Percentiles rank a stretch among this genome's conserved stretches.
Conservation (phyloP, 2,888 invertebrate genomes). For the Uropetala carovei region DNA sequence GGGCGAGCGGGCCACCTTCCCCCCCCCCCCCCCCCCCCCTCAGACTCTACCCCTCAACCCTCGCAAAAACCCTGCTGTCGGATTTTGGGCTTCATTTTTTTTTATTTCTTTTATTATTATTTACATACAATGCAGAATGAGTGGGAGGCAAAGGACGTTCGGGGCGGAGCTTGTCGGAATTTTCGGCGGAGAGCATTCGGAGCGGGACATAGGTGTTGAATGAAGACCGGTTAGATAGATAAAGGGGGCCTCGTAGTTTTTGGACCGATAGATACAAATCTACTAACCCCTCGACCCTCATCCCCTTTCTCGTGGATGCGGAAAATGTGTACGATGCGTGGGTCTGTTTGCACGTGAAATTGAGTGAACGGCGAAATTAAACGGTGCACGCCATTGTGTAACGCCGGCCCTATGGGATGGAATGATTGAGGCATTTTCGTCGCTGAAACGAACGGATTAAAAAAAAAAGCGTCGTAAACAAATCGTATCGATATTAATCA, state of each 20-base stretch:
- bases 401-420: conserved; percentile 21
- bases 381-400: conserved; percentile 10
- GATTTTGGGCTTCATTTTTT: conserved; percentile 8
- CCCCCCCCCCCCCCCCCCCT: background rate
- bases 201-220: background rate
- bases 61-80: background rate
- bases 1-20: background rate
- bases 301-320: background rate
- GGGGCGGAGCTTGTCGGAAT: background rate
- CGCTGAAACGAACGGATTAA: background rate
- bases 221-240: background rate
- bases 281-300: background rate
- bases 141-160: background rate
- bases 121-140: background rate
- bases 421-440: conserved; percentile 38
- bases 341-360: conserved; percentile 27
- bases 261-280: conserved; percentile 12
- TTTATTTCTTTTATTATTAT: conserved; percentile 20
- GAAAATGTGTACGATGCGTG: background rate
- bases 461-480: background rate
- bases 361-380: conserved; percentile 40
- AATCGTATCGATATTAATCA: background rate
- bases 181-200: background rate
- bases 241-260: background rate
- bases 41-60: background rate